Base-by-base conservation (phyloP, 2,888 invertebrate species). In the Mellilla xanthometata region DNA sequence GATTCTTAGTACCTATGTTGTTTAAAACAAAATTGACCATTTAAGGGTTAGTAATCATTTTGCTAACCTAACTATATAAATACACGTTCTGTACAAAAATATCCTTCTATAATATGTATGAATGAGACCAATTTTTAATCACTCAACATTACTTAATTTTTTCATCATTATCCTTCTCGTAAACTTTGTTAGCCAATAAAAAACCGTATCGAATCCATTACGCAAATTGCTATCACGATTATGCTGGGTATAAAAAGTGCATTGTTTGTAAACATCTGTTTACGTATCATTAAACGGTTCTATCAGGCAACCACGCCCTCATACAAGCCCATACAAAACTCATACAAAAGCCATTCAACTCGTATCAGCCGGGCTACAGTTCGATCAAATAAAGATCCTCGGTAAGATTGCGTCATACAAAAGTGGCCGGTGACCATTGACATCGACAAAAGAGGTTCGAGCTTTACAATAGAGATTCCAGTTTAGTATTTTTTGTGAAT, bases 341-440 rank as follows among this genome's bases (percentile, higher is more conserved):
- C 65, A 59, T 62, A 64, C 24, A 24, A 57, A 51, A 39, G 36
- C 57, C 49, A 58, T 60, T 49, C 56, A 54, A 43, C 47, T 34
- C 11, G 11, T 48, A 48, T 52, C 24, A 24, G 7, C 8, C 24
- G 66, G 72, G 69, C 72, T 70, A 77, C 76, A 70, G 72, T 76
- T 79, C 72, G 76, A 82, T 83, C 78, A 76, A 66, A 65, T 42
- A 38, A 56, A 62, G 70, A 69, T 69, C 65, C 67, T 60, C 33
- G 28, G 12, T 29, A 12, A 46, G 85, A 85, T 84, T 79, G 79
- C 73, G 11, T 28, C 28, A 19, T 28, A 28, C 12, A 36, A 77
- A 81, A 81, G 79, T 81, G 81, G 79, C 80, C 78, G 75, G 65
- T 64, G 63, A 65, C 65, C 67, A 77, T 77, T 75, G 76, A 81